Percentiles rank a stretch among this genome's conserved stretches.
Conservation (phyloP, 2,113 vertebrate genomes). For the Dromaius novaehollandiae region DNA sequence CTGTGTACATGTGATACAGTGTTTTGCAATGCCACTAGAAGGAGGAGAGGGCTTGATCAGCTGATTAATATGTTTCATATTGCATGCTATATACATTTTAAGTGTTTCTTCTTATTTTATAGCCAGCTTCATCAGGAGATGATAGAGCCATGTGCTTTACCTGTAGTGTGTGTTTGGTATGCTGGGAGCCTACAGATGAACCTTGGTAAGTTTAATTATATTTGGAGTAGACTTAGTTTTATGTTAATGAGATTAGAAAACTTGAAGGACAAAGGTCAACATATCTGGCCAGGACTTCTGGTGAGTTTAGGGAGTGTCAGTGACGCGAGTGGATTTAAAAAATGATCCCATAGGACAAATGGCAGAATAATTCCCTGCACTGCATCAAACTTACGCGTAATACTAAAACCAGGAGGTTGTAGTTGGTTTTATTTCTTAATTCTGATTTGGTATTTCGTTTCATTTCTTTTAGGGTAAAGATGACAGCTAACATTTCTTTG, state of each 20-base stretch:
- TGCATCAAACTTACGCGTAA: not conserved
- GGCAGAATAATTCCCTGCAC: not conserved
- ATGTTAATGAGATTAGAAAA: not conserved
- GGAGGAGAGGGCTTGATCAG: not conserved
- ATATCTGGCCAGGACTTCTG: accelerated
- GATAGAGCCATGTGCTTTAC: conserved; percentile 99
- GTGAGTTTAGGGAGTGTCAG: not conserved
- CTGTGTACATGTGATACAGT: not conserved
- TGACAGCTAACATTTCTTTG: not conserved
- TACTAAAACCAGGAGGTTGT: not conserved
- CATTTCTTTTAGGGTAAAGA: not conserved
- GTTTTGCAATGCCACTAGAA: not conserved
- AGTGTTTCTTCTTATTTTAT: not conserved
- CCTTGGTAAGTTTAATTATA: conserved; percentile 85
- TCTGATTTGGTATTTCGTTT: not conserved
- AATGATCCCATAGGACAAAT: not conserved
- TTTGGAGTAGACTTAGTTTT: not conserved
- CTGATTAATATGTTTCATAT: not conserved
- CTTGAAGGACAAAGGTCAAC: not conserved
- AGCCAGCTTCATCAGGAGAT: conserved; percentile 98
- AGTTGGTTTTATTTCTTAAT: not conserved
- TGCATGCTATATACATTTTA: not conserved
- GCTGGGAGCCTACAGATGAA: conserved; percentile 99
- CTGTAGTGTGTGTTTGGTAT: conserved; percentile 97
- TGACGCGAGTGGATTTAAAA: not conserved